Percentiles rank a stretch among this genome's conserved stretches.
phyloP scores from a whole-genome alignment of 1,140 invertebrate genomes.

The Oscheius sp. region DNA sequence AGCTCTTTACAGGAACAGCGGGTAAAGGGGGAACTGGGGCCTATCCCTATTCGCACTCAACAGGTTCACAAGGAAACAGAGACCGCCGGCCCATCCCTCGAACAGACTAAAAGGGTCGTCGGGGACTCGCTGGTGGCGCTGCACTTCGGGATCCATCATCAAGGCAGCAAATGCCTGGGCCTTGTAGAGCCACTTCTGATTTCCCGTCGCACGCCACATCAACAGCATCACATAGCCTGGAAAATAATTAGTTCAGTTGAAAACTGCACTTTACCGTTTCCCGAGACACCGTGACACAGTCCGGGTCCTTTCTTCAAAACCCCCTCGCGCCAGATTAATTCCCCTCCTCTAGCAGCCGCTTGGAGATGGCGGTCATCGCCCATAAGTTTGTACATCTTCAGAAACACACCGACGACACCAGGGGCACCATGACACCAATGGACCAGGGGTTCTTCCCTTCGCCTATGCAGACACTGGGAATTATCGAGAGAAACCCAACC shows the following conservation, averaged over 20 bases:
- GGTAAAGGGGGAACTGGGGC: not conserved
- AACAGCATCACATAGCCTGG: slow-evolving; percentile 75
- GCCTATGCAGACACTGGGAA: slow-evolving; percentile 10
- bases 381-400: slow-evolving; percentile 74
- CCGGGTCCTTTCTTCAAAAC: slow-evolving; percentile 77
- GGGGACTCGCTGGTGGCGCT: slow-evolving; percentile 66
- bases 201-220: slow-evolving; percentile 73
- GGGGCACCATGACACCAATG: slow-evolving; percentile 95
- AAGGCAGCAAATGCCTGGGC: slow-evolving; percentile 77
- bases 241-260: not conserved
- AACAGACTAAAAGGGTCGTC: slow-evolving; percentile 79
- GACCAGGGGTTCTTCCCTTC: slow-evolving; percentile 70
- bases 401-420: slow-evolving; percentile 76
- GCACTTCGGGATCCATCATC: slow-evolving; percentile 65
- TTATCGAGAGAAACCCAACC: slow-evolving; percentile 4
- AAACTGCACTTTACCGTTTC: slow-evolving; percentile 69
- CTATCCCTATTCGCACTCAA: slow-evolving; percentile 49
- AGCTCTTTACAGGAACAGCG: not conserved
- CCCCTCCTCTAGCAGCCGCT: slow-evolving; percentile 24
- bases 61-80: slow-evolving; percentile 77
- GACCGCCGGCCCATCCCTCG: slow-evolving; percentile 80
- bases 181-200: slow-evolving; percentile 70
- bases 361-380: slow-evolving; percentile 73
- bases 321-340: slow-evolving; percentile 48
- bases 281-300: slow-evolving; percentile 84